Base-by-base conservation (phyloP, 2,113 vertebrate genomes). In the Epinephelus moara region DNA sequence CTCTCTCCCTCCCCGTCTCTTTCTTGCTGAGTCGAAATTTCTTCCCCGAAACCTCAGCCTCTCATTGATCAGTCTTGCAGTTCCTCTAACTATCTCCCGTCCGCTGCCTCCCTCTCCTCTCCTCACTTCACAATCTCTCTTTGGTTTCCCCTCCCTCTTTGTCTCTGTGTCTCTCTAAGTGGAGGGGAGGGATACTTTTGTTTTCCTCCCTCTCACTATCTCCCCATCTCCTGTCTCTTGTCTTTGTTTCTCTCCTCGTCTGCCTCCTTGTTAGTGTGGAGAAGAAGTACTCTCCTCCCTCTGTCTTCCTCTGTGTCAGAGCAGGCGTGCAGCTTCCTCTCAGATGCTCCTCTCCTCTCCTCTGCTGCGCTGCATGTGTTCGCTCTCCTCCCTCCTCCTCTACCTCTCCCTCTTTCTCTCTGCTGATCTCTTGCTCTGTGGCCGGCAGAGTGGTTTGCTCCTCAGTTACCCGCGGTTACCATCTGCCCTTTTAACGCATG, bases 391-490 rank as follows among this genome's bases (percentile, higher is more conserved):
- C 78, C 87, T 88, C 85, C 73, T 76, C 72, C 85, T 45, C 33
- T 37, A 37, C 10, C 80, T 78, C 85, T 52, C 17, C 47, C 84
- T 88, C 79, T 66, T 84, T 88, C 87, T 88, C 89, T 86, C 87
- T 66, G 85, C 91, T 93, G 90, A 90, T 91, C 93, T 87, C 88
- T 89, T 87, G 88, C 91, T 91, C 89, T 77, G 90, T 85, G 88
- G 91, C 87, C 87, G 89, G 90, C 87, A 90, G 90, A 93, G 91
- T 87, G 92, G 80, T 92, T 93, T 91, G 92, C 91, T 94, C 91
- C 92, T 93, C 93, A 90, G 88, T 93, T 94, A 91, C 91, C 93
- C 91, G 89, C 93, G 81, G 93, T 94, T 91, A 93, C 93, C 93
- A 94, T 94, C 93, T 94, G 92, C 91, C 90, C 91, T 93, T 92